Evolutionary conservation across 2,797 vertebrate genomes (phyloP).

Genomic region (Nyctibius grandis): DNA sequence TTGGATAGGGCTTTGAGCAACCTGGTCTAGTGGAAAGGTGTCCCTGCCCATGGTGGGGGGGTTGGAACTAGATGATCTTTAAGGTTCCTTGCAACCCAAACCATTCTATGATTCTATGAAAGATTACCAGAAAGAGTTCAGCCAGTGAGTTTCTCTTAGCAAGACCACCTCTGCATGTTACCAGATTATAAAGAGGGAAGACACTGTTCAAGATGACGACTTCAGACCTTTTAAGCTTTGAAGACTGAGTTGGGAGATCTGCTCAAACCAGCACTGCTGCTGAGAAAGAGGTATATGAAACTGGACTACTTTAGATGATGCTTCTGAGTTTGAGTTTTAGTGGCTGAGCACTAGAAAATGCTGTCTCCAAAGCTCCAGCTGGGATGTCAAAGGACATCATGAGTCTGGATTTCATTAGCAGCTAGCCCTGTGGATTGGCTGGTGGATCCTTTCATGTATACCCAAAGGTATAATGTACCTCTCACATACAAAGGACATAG

Average conservation of each 20-base stretch:
- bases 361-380: neutral
- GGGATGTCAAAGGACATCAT: neutral
- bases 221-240: neutral
- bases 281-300: neutral
- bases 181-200: neutral
- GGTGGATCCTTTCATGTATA: neutral
- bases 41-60: too few species aligned
- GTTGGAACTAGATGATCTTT: too few species aligned
- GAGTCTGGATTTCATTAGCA: neutral
- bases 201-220: neutral
- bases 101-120: too few species aligned
- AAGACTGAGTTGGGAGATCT: neutral
- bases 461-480: neutral
- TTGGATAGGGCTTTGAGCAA: too few species aligned
- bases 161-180: neutral
- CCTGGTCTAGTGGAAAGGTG: too few species aligned
- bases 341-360: neutral
- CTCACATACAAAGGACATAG: neutral
- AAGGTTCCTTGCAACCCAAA: too few species aligned
- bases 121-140: neutral
- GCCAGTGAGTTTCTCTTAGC: neutral
- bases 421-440: neutral
- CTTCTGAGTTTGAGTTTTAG: neutral
- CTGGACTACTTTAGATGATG: neutral
- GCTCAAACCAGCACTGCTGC: neutral